phyloP scores from a whole-genome alignment of 2,888 invertebrate species.

The Uropetala carovei region DNA sequence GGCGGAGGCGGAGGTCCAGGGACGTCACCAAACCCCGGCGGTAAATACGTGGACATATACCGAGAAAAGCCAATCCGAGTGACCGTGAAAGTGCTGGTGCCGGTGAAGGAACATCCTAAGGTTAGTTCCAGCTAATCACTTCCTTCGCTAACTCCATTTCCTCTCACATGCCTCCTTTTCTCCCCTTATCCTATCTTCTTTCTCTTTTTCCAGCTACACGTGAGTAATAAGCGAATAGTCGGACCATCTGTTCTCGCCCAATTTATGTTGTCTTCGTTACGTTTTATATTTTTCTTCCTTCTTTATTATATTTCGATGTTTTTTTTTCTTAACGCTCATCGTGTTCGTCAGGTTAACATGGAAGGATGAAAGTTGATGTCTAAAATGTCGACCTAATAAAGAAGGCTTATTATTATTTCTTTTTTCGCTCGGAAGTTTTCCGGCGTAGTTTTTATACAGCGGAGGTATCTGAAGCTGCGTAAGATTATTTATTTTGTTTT shows the following conservation, averaged over 20 bases:
- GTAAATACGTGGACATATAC: constrained; percentile 86
- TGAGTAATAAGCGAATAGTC: neutral
- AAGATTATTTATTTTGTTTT: too few relatives aligned
- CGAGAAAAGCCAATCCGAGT: constrained; percentile 85
- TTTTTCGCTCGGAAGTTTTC: too few relatives aligned
- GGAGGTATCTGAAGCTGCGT: too few relatives aligned
- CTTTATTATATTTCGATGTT: constrained; percentile 67
- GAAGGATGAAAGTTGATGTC: too few relatives aligned
- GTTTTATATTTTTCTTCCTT: neutral
- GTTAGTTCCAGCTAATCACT: constrained; percentile 73
- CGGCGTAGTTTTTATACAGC: too few relatives aligned
- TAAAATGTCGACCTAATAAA: too few relatives aligned
- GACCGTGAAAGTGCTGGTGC: constrained; percentile 84
- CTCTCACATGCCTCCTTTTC: neutral
- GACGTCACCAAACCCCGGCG: constrained; percentile 80
- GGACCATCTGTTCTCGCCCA: neutral
- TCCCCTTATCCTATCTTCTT: neutral
- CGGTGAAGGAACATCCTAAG: constrained; percentile 85
- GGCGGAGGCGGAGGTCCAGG: constrained; percentile 74
- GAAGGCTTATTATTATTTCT: too few relatives aligned
- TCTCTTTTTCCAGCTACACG: constrained; percentile 29
- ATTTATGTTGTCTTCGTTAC: constrained; percentile 65
- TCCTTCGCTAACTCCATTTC: too few relatives aligned
- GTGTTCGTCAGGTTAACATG: constrained; percentile 35
- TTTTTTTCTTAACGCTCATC: neutral